Base-by-base conservation (phyloP, 1,140 invertebrate species). In the Nylanderia fulva region DNA sequence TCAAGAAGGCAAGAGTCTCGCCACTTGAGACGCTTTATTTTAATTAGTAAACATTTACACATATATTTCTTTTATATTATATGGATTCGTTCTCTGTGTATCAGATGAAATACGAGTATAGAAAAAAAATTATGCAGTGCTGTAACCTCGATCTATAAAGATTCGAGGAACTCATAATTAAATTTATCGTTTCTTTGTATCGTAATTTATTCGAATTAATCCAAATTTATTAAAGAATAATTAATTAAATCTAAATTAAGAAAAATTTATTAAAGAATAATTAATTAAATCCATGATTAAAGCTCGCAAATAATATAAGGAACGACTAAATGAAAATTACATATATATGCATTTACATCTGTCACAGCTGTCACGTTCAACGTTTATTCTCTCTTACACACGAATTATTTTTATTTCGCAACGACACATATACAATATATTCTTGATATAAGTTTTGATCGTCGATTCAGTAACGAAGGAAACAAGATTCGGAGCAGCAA, bases 401-500 rank as follows among this genome's bases (percentile, higher is more conserved):
- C 33, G 11, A 21, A 80, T 42, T 66, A 69, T 48, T 27, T 48
- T n/a, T n/a, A n/a, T n/a, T 18, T 48, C 42, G 21, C 18, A 56
- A 42, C 21, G 11, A 74, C 11, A 36, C 15, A 29, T 29, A 52
- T 1, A 24, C n/a, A n/a, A n/a, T n/a, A 21, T 42, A 69, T 42
- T 42, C 11, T 80, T 29, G 24, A 21, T 27, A n/a, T n/a, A n/a
- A 85, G 63, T 85, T 63, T 84, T 86, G 58, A 86, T 85, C 74
- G 60, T 80, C 60, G 45, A 56, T 80, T 83, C 69, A 56, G 39
- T 71, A 52, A 69, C 71, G n/a, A 64, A 56, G 54, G 36, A 68
- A 88, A 85, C 27, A 54, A 74, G 66, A 79, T 56, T 87, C 33
- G 52, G 52, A 88, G 63, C 56, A 77, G 72, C 60, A 88, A 77